Evolutionary conservation across 2,113 vertebrate genomes (phyloP), one percentile per base, ranked within the genome.

Genomic region (Lates calcarifer): DNA sequence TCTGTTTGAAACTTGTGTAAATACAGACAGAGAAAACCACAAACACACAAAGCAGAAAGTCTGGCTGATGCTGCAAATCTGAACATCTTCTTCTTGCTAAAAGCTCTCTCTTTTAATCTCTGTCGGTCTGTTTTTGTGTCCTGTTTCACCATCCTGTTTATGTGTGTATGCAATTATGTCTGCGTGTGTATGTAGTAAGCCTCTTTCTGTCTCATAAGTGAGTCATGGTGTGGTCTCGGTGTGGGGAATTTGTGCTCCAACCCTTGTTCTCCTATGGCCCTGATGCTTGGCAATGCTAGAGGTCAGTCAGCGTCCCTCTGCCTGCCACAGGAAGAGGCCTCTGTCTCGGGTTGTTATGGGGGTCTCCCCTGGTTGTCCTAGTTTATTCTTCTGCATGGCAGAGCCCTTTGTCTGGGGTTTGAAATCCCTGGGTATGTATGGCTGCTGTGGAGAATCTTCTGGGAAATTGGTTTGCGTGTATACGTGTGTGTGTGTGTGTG

Each of bases 301-400:
- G 71, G 82, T 33, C 73, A 53, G n/a, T 77, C 71, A 64, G 87
- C 78, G 71, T 87, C 89, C 77, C 82, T 87, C 79, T 65, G 89
- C 76, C 86, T 89, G 86, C 82, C 82, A 76, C 83, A 90, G 60
- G 60, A 77, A 72, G 75, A 84, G 81, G 83, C 86, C 86, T 82
- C 74, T 80, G 35, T 73, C 67, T 62, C 35, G 43, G 35, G 35
- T 72, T 75, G 51, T 37, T 43, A 58, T 57, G 73, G 83, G 84
- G 73, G 79, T 80, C 85, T 76, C 78, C 67, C 55, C 33, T 72
- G 79, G 78, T 78, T 73, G 65, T 81, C 85, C 67, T 47, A 68
- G 74, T 74, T 87, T 29, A 15, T 78, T 86, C 89, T 90, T 90
- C 79, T 91, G 90, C 88, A 91, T 90, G 87, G 90, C 67, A 81